These are phyloP conservation scores for Mohoua ochrocephala DNA, from an alignment of 2,113 vertebrate genomes.

Conservation along the genomic window DNA sequence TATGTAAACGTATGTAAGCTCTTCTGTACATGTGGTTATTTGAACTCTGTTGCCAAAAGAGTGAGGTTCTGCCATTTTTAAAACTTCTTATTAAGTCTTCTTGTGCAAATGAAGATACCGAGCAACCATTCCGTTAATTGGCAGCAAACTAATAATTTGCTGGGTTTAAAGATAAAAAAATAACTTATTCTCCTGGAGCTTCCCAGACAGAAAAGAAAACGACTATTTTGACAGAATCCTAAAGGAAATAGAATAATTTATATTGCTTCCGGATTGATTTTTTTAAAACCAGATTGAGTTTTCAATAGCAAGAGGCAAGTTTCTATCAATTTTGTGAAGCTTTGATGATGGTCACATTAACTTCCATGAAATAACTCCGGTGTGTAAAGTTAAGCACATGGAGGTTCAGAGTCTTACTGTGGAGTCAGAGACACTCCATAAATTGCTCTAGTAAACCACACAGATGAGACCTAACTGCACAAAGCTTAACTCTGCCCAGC, in stretches of 20 bases:
- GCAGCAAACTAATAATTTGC: not conserved
- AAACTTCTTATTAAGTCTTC: not conserved
- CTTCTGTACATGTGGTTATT: not conserved
- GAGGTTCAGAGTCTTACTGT: not conserved
- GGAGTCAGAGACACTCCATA: not conserved
- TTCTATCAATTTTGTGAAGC: not conserved
- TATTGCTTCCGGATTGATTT: not conserved
- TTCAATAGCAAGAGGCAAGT: not conserved
- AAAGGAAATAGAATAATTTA: not conserved
- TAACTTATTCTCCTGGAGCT: not conserved
- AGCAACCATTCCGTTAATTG: not conserved
- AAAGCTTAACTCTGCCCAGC: not conserved
- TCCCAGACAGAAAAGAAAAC: not conserved
- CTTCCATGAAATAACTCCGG: not conserved
- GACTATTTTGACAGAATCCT: not conserved
- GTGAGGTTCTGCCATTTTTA: not conserved
- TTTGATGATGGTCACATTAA: not conserved
- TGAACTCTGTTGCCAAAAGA: not conserved
- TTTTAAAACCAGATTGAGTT: not conserved
- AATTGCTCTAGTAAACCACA: not conserved
- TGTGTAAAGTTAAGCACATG: not conserved
- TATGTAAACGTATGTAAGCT: not conserved
- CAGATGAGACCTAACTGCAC: not conserved
- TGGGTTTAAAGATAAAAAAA: not conserved
- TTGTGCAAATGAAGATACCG: not conserved